Evolutionary conservation across 2,888 invertebrate species (phyloP), one percentile per base, ranked within the genome.

Genomic region (Abrostola tripartita): DNA sequence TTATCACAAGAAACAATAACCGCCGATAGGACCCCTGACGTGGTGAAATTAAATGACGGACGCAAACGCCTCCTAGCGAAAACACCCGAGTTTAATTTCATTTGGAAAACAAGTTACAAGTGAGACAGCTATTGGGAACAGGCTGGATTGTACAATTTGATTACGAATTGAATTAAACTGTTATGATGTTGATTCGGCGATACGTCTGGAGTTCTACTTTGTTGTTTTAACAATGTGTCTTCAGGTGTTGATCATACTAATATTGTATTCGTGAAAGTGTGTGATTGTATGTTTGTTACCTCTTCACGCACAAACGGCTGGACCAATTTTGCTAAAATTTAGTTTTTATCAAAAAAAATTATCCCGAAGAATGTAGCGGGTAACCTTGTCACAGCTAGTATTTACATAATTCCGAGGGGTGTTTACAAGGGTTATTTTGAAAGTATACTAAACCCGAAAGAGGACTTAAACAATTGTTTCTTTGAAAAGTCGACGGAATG

Each of bases 1-100:
- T 81, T 78, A 82, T 82, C 81, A 74, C 61, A 67, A 69, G 71
- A 71, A 79, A 82, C 79, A 79, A 76, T 78, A 74, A 75, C 72
- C 65, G 42, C 52, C 75, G 65, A 77, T 82, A 74, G 71, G 68
- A 62, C 58, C 68, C 64, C 68, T 64, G 71, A 72, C 78, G 61
- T 63, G 75, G 49, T 61, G 44, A 71, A 76, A 68, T 75, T 67
- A 76, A 79, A 81, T 73, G 70, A 74, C 64, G 58, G 60, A 71
- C 56, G 66, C 49, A 11, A n/a, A 59, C 74, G 60, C 50, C 65
- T 62, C 64, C 49, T 47, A 36, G 63, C 63, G 75, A 65, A 58
- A 66, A 66, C 51, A 52, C 42, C 44, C 52, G 35, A 57, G 59
- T 37, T 70, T 67, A 66, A 78, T 67, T 65, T 62, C 0, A 60